A percentile compares a stretch with the other conserved stretches of the same genome.
Evolutionary conservation across 2,888 invertebrate genomes (phyloP).

Genomic region (Tetheella fluctuosa): DNA sequence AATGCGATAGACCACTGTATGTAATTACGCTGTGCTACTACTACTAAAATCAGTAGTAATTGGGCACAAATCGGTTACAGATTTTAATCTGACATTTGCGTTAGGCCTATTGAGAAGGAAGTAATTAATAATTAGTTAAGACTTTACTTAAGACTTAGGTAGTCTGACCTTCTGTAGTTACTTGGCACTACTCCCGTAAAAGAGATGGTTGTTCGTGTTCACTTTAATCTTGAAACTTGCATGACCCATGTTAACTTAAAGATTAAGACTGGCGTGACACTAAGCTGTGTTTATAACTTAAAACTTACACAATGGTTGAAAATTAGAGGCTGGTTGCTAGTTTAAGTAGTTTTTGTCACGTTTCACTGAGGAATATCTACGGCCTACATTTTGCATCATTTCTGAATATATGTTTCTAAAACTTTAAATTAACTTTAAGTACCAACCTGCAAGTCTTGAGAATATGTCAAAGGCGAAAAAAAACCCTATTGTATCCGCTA

Average conservation of each 20-base stretch:
- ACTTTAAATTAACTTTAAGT: too few species aligned
- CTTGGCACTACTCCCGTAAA: neutral
- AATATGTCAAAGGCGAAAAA: too few species aligned
- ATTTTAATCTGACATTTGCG: neutral
- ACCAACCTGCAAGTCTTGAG: too few species aligned
- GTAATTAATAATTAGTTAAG: neutral
- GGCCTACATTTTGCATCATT: neutral
- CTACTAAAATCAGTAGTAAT: too few species aligned
- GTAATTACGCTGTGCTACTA: too few species aligned
- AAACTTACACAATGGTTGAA: conserved; percentile 4
- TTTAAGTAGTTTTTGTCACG: neutral
- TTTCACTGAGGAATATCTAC: neutral
- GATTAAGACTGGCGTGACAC: conserved; percentile 14
- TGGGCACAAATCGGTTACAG: neutral
- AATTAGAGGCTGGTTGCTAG: neutral
- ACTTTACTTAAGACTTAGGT: neutral
- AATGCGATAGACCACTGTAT: too few species aligned
- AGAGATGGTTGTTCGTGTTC: neutral
- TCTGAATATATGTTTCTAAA: too few species aligned
- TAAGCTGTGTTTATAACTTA: neutral
- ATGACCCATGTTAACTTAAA: conserved; percentile 13
- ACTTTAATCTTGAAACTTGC: conserved; percentile 5
- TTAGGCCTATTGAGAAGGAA: neutral
- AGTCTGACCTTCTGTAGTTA: neutral
- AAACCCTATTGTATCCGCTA: too few species aligned